Evolutionary conservation across 2,888 invertebrate species (phyloP), one percentile per base, ranked within the genome.

Genomic region (Acheta domesticus): DNA sequence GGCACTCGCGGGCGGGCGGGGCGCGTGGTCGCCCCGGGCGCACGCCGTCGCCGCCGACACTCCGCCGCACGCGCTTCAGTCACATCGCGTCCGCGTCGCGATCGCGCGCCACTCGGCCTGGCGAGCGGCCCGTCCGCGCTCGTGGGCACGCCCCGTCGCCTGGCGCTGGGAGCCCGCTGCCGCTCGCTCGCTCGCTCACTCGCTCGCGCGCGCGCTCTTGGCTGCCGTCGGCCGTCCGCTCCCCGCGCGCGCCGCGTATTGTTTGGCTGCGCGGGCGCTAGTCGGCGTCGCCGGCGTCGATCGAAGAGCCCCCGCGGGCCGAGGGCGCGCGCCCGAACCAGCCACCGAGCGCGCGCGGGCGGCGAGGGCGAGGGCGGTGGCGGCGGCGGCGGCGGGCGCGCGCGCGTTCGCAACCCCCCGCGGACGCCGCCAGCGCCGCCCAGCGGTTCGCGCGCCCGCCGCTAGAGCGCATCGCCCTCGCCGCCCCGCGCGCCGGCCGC

Each of bases 391-490:
- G n/a, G 62, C 19, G 62, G 62, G 19, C 62, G 62, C 62, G 62
- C 14, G 14, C 62, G 62, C 62, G 62, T 19, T 14, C 19, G 62
- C 62, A 62, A 8, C 62, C 62, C 19, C 14, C 62, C 62, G 62
- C 36, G 36, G 36, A 36, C 36, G 76, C 76, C 14, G 8, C 76
- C 48, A 76, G 62, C 76, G 80, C 77, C 79, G 79, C 82, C 80
- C 80, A 79, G 80, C 80, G 81, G 78, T 81, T 78, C 79, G 80
- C 81, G 80, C 82, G 78, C 76, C 80, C 78, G 62, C 79, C 82
- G 80, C 78, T 80, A 80, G 80, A 78, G 49, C 76, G 78, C 78
- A 78, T 62, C 62, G 48, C 14, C 62, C 62, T 2, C 19, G 62
- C 8, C 16, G 14, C 36, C 36, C 36, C 14, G 75, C 12, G 20